Base-by-base conservation (phyloP, 2,113 vertebrate species). In the Mola mola region DNA sequence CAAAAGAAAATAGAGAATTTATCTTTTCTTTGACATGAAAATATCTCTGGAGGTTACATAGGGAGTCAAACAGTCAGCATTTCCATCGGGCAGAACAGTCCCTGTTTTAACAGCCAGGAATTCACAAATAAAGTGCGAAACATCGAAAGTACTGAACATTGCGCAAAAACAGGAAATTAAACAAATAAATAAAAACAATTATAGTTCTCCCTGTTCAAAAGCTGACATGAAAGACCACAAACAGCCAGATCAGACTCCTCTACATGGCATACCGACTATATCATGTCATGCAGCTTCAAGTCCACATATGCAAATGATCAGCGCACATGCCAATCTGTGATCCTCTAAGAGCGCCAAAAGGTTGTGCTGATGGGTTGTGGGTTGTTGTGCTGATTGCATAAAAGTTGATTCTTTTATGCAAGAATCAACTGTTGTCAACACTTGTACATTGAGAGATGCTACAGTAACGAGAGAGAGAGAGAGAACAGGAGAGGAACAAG, bases 121-220 rank as follows among this genome's bases (percentile, higher is more conserved):
- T 71, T 80, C 78, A 86, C 81, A 88, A 90, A 82, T 88, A 87
- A 90, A 90, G 88, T 89, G 87, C 87, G 2, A 87, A 88, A 83
- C 85, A 87, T 88, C 85, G 59, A 85, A 67, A 68, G 70, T 77
- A 86, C 80, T 71, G 75, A 83, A 88, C 78, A 69, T 53, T 81
- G 64, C 81, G 83, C 83, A 51, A 55, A 56, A 3, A 41, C 40
- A 50, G 8, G 7, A 20, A 38, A 50, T 19, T 4, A 49, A 48
- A 48, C 13, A 10, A 7, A 17, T 56, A 6, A 51, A 63, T 5
- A 26, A 31, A 10, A 29, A 10, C 13, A 56, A 42, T 53, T 51
- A 63, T 36, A 72, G 36, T 63, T 57, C 36, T 80, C 67, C 55
- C 81, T 74, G 64, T 74, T 62, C 48, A 64, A 66, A 71, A 72